Evolutionary conservation across 2,888 invertebrate genomes (phyloP), one percentile per base, ranked within the genome.

Genomic region (Argyresthia goedartella): DNA sequence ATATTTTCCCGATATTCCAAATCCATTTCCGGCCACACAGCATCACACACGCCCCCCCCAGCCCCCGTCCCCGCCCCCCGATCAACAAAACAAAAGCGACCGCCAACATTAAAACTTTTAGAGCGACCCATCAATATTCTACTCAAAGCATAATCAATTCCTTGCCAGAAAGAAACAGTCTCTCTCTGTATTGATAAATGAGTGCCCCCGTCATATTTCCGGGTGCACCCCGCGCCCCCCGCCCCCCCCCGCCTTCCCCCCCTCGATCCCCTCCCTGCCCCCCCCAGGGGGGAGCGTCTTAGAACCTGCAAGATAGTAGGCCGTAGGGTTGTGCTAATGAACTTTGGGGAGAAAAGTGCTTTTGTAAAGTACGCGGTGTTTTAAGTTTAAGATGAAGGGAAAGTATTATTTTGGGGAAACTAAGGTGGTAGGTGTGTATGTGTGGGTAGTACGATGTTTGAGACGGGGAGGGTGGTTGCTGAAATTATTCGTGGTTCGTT

Each of bases 111-210:
- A 62, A 65, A 67, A 64, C 53, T 25, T 25, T 25, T 25, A 25
- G 54, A 65, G 67, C 60, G 66, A 71, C 72, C 76, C 80, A 78
- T 81, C 81, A 82, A 82, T 84, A 84, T 81, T 82, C 82, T 78
- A 79, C 81, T 78, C 74, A 72, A 77, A 82, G 84, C 81, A 81
- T 81, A 86, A 86, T 86, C 85, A 86, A 85, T 86, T 85, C 85
- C 80, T 78, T 77, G 73, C 67, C 62, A 73, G 81, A 85, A 85
- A 86, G 85, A 85, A 86, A 86, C 85, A 84, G 82, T 84, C 80
- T 71, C 75, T 52, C 63, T 64, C 63, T 81, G 82, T 86, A 86
- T 86, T 86, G 86, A 86, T 86, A 86, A 86, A 86, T 86, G 85
- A 85, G 84, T 63, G 66, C 79, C 76, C 84, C 84, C 84, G 82